A percentile compares a stretch with the other conserved stretches of the same genome.
Conservation (phyloP, 2,888 invertebrate species). For the Dolomedes plantarius region DNA sequence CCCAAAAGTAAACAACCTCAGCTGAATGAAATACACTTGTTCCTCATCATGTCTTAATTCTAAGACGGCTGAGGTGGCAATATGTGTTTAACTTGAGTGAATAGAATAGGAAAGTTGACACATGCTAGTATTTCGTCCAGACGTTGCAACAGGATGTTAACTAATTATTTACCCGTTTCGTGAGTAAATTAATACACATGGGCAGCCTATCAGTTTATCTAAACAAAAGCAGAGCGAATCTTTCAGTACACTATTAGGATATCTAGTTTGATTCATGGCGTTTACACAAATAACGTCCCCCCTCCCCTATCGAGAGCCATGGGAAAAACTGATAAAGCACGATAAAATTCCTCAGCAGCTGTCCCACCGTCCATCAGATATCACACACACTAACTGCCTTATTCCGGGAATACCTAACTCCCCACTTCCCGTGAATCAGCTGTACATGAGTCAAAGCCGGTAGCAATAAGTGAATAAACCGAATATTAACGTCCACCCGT, state of each 20-base stretch:
- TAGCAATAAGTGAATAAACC: not conserved
- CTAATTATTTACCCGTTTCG: no score
- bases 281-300: not conserved
- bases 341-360: conserved; percentile 3
- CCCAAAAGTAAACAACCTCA: no score
- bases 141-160: no score
- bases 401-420: not conserved
- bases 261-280: conserved; percentile 1
- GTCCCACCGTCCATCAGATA: not conserved
- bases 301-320: not conserved
- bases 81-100: no score
- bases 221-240: not conserved
- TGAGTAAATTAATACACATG: no score
- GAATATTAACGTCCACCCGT: conserved; percentile 5
- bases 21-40: no score
- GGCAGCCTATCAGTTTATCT: not conserved
- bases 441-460: not conserved
- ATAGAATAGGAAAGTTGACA: no score
- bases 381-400: not conserved
- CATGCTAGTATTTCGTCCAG: no score
- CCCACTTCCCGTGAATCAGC: conserved; percentile 11
- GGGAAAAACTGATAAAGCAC: not conserved
- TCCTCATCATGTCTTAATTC: no score
- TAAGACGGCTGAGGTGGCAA: no score
- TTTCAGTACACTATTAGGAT: not conserved